phyloP scores from a whole-genome alignment of 2,797 vertebrate species.

The Hybognathus amarus region DNA sequence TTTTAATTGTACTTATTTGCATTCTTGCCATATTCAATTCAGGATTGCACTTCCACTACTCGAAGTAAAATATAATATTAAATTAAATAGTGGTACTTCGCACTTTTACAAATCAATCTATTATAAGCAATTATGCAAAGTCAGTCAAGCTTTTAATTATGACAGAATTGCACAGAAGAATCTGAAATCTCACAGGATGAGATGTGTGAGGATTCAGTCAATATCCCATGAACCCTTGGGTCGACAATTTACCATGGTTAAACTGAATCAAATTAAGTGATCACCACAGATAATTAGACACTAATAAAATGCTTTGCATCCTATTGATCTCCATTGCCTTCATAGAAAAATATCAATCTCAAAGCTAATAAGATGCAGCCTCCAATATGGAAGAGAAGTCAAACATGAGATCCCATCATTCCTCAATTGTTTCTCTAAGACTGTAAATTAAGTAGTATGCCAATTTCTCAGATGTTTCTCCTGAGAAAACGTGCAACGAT shows the following conservation, averaged over 20 bases:
- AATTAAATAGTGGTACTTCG: background rate
- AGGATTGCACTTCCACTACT: background rate
- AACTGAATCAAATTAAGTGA: constrained; percentile 27
- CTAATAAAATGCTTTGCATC: constrained; percentile 12
- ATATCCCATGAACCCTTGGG: background rate
- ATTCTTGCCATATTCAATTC: background rate
- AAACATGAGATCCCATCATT: background rate
- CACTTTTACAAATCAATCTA: constrained; percentile 5
- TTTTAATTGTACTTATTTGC: background rate
- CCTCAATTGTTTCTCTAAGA: background rate
- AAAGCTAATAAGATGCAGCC: background rate
- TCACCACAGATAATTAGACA: constrained; percentile 17
- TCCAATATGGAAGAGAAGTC: background rate
- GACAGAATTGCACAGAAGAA: background rate
- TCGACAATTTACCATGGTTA: background rate
- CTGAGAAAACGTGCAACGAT: background rate
- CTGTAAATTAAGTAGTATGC: background rate
- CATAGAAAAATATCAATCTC: constrained; percentile 19
- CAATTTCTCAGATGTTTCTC: background rate
- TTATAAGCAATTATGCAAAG: background rate
- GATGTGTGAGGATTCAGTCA: background rate
- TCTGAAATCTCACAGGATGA: background rate
- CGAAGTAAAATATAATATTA: background rate
- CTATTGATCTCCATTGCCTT: constrained; percentile 9
- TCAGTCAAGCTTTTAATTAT: background rate